Conservation (phyloP, 2,113 vertebrate genomes). For the Chloebia gouldiae region DNA sequence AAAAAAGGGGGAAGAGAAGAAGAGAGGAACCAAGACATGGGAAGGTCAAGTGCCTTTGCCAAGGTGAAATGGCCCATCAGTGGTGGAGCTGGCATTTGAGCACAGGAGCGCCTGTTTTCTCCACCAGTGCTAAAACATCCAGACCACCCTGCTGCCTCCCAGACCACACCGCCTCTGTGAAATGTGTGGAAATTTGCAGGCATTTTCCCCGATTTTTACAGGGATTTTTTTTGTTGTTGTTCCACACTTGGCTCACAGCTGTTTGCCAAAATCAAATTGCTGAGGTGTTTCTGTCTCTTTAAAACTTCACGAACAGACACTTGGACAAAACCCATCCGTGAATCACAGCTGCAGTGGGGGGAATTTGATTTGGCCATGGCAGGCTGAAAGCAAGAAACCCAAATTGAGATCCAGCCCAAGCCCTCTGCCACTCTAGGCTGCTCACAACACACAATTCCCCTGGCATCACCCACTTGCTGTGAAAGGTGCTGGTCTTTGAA, state of each 20-base stretch:
- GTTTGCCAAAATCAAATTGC: conserved; percentile 73
- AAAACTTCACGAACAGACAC: conserved; percentile 61
- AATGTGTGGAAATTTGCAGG: conserved; percentile 73
- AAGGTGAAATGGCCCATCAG: background rate
- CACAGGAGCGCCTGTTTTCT: conserved; percentile 15
- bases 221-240: conserved; percentile 70
- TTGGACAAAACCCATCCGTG: conserved; percentile 56
- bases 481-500: background rate
- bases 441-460: background rate
- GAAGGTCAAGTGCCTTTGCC: background rate
- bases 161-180: conserved; percentile 72
- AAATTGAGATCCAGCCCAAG: background rate
- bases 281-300: conserved; percentile 73
- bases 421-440: background rate
- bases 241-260: conserved; percentile 71
- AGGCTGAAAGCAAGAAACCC: background rate
- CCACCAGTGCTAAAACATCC: conserved; percentile 52
- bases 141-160: conserved; percentile 68
- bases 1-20: background rate
- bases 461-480: background rate
- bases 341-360: background rate
- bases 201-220: conserved; percentile 74
- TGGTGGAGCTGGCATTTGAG: background rate
- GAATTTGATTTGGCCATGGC: background rate
- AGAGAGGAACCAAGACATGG: background rate